Conservation (phyloP, 2,888 invertebrate genomes). For the Cheiracanthium punctorium region DNA sequence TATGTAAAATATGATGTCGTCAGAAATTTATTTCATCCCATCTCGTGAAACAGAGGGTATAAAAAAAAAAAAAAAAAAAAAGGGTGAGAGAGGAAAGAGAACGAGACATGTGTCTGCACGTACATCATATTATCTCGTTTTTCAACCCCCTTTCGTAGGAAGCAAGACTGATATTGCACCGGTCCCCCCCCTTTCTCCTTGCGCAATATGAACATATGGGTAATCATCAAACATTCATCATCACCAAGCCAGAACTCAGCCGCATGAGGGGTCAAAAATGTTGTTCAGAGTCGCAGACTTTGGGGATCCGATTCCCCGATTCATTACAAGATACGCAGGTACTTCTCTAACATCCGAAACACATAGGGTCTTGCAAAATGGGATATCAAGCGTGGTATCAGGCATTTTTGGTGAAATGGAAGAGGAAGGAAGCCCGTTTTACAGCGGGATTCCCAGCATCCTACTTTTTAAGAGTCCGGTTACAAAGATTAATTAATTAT, state of each 20-base stretch:
- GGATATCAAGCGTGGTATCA: neutral
- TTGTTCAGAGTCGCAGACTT: neutral
- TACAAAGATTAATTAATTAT: neutral
- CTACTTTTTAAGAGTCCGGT: neutral
- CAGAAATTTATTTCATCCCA: too few relatives aligned
- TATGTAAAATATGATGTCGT: too few relatives aligned
- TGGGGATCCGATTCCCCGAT: neutral
- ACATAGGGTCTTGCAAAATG: neutral
- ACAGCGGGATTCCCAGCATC: neutral
- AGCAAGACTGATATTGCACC: too few relatives aligned
- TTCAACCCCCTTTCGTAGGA: too few relatives aligned
- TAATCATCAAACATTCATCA: constrained; percentile 11
- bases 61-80: neutral
- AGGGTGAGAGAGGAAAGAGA: neutral
- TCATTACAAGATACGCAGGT: neutral
- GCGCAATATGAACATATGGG: neutral
- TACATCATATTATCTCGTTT: too few relatives aligned
- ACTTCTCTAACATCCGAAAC: neutral
- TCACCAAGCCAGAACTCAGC: neutral
- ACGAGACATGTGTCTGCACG: neutral
- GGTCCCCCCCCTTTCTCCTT: neutral
- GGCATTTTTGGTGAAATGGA: neutral
- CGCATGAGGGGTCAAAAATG: neutral
- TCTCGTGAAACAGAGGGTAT: too few relatives aligned
- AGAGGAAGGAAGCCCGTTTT: neutral